Percentiles rank a stretch among this genome's conserved stretches.
Conservation (phyloP, 1,140 invertebrate genomes). For the Drosophila kanapiae region DNA sequence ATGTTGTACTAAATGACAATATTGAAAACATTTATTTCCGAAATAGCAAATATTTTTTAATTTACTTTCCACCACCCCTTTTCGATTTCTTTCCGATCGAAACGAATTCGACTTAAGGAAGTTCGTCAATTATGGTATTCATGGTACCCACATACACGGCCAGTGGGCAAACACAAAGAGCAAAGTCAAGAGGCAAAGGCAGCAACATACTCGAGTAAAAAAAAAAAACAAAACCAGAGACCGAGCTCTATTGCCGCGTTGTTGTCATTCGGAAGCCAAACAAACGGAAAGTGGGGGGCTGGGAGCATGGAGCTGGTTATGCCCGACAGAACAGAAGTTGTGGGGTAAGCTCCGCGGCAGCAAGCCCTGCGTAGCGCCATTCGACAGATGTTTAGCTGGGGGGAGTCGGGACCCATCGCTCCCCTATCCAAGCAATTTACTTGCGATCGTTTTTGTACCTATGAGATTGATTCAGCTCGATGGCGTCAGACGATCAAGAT, state of each 20-base stretch:
- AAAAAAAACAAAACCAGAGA: slow-evolving; percentile 46
- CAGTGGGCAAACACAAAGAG: slow-evolving; percentile 56
- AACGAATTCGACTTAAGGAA: background rate
- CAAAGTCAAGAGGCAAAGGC: slow-evolving; percentile 59
- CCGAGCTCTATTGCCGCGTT: slow-evolving; percentile 5
- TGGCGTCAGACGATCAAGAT: slow-evolving; percentile 27
- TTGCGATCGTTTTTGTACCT: slow-evolving; percentile 2
- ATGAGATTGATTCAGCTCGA: slow-evolving; percentile 29
- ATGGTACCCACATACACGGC: slow-evolving; percentile 31
- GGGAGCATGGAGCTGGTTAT: slow-evolving; percentile 27
- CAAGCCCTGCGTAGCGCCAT: slow-evolving; percentile 22
- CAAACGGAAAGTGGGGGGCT: slow-evolving; percentile 44
- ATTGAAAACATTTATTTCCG: background rate
- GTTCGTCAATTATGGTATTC: background rate
- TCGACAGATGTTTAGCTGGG: slow-evolving; percentile 30
- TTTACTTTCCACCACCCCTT: background rate
- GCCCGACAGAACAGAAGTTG: slow-evolving; percentile 34
- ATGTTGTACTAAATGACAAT: background rate
- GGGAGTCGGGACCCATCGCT: background rate
- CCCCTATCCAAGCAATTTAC: slow-evolving; percentile 12
- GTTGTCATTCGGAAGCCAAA: slow-evolving; percentile 67
- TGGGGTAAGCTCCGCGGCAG: slow-evolving; percentile 13
- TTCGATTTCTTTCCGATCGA: background rate
- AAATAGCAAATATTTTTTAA: too few relatives aligned
- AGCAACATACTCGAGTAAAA: slow-evolving; percentile 45